phyloP scores from a whole-genome alignment of 2,113 vertebrate species.

The Elgaria multicarinata region DNA sequence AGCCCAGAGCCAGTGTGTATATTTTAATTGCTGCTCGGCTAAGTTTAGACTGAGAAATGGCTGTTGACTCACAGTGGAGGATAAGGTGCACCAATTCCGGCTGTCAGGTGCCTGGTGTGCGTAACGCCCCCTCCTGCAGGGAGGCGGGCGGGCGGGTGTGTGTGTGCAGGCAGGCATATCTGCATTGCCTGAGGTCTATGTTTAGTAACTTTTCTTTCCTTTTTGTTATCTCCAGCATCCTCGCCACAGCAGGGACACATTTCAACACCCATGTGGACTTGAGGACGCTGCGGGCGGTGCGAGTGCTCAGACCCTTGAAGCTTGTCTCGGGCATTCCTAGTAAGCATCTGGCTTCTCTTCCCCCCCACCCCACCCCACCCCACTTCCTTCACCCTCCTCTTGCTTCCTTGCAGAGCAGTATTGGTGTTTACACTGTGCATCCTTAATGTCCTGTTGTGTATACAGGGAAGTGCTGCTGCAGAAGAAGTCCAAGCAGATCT shows the following conservation, averaged over 20 bases:
- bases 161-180: not conserved
- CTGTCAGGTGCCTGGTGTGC: constrained; percentile 32
- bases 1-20: not conserved
- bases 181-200: not conserved
- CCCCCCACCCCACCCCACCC: not conserved
- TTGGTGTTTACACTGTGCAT: not conserved
- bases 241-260: constrained; percentile 93
- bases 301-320: constrained; percentile 94
- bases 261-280: constrained; percentile 98
- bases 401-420: not conserved
- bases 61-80: constrained; percentile 50
- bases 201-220: constrained; percentile 51
- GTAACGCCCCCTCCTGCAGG: not conserved
- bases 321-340: constrained; percentile 98
- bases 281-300: constrained; percentile 92
- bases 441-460: not conserved
- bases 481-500: not conserved
- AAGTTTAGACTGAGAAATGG: constrained; percentile 51
- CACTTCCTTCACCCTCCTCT: not conserved
- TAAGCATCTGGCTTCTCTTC: constrained; percentile 72
- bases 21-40: constrained; percentile 37
- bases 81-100: constrained; percentile 57
- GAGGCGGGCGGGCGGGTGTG: too few relatives aligned
- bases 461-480: not conserved
- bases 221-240: constrained; percentile 84